phyloP scores from a whole-genome alignment of 2,797 vertebrate genomes.

The Rhincodon typus region DNA sequence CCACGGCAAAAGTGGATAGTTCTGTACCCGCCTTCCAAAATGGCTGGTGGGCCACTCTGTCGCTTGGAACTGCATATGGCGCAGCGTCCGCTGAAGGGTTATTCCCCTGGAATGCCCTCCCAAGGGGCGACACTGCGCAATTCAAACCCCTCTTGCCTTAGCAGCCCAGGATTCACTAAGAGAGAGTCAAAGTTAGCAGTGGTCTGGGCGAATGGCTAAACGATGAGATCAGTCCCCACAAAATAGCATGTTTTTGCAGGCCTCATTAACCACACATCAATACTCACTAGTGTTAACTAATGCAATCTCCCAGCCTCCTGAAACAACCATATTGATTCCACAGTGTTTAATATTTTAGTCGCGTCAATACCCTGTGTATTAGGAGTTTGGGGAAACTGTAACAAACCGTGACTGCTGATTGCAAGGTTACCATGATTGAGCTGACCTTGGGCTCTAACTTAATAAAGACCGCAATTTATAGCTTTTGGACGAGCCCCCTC shows the following conservation, averaged over 20 bases:
- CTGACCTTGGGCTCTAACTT: slow-evolving; percentile 4
- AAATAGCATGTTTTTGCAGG: too few species aligned
- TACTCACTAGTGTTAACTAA: background rate
- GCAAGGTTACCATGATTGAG: background rate
- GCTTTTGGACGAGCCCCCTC: background rate
- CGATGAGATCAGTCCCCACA: background rate
- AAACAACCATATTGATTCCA: slow-evolving; percentile 9
- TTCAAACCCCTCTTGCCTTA: too few species aligned
- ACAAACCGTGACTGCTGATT: background rate
- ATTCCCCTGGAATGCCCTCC: too few species aligned
- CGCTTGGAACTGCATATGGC: too few species aligned
- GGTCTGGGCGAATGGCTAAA: too few species aligned
- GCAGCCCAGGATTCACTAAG: too few species aligned
- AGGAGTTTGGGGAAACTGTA: background rate
- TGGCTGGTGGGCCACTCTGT: too few species aligned
- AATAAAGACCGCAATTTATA: background rate
- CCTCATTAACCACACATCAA: background rate
- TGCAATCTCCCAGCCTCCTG: background rate
- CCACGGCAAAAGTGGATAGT: too few species aligned
- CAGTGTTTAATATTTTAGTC: slow-evolving; percentile 28
- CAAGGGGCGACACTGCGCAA: too few species aligned
- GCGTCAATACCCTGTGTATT: background rate
- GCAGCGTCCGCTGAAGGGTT: too few species aligned
- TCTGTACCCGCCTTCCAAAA: too few species aligned
- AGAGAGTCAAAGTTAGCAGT: too few species aligned